These are phyloP conservation scores for Brachyhypopomus occidentalis DNA, from an alignment of 2,113 vertebrate species.

Conservation along the genomic window DNA sequence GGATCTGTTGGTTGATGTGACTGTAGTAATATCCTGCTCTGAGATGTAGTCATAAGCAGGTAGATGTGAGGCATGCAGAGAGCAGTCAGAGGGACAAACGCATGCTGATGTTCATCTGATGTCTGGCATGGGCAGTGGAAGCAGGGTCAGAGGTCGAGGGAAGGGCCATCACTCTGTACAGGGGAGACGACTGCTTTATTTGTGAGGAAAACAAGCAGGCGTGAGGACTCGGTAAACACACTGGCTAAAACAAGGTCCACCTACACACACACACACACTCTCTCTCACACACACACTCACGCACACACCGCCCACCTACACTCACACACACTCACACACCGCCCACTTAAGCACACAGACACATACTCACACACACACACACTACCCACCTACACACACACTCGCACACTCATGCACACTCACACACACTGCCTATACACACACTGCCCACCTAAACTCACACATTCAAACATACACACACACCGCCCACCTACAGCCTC, in stretches of 20 bases:
- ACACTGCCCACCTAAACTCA: too few species aligned
- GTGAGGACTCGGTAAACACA: conserved; percentile 11
- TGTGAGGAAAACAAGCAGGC: conserved; percentile 36
- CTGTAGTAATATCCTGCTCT: conserved; percentile 45
- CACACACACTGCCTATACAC: too few species aligned
- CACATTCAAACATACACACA: too few species aligned
- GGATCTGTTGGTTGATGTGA: conserved; percentile 34
- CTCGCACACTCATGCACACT: too few species aligned
- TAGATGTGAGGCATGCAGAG: conserved; percentile 5
- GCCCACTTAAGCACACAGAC: too few species aligned
- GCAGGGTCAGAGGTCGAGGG: conserved; percentile 7
- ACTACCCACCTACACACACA: too few species aligned
- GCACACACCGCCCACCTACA: too few species aligned
- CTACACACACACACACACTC: background rate
- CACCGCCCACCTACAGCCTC: too few species aligned
- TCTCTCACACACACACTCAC: too few species aligned
- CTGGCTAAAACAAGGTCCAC: background rate
- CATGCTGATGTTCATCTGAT: conserved; percentile 51
- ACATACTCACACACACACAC: too few species aligned
- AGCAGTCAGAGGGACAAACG: conserved; percentile 20
- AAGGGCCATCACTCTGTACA: conserved; percentile 17
- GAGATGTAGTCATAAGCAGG: conserved; percentile 25
- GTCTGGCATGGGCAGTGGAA: conserved; percentile 15
- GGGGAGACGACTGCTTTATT: conserved; percentile 48
- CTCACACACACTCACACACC: too few species aligned